Conservation (phyloP, 2,888 invertebrate species). For the Drosophila rellima region DNA sequence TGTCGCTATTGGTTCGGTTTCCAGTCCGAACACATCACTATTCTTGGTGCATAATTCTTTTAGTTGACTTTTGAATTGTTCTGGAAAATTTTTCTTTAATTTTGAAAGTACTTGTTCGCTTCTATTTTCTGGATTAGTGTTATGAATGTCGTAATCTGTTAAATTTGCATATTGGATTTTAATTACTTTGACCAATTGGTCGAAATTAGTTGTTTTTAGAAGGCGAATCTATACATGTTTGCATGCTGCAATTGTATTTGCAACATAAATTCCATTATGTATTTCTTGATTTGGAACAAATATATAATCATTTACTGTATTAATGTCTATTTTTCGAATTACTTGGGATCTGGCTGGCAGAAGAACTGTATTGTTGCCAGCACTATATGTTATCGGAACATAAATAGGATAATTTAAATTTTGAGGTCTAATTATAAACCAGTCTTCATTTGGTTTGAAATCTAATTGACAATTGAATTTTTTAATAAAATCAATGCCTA, state of each 20-base stretch:
- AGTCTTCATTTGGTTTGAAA: not conserved
- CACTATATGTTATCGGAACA: slow-evolving; percentile 5
- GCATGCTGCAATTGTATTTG: not conserved
- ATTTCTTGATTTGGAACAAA: slow-evolving; percentile 5
- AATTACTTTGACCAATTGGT: slow-evolving; percentile 1
- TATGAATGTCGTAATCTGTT: not conserved
- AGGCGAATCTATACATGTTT: not conserved
- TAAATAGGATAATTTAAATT: slow-evolving; percentile 4
- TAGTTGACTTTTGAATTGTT: too few relatives aligned
- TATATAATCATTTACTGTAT: not conserved
- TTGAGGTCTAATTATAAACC: not conserved
- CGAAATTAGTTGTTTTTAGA: slow-evolving; percentile 3
- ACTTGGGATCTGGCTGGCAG: slow-evolving; percentile 8
- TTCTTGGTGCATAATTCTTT: too few relatives aligned
- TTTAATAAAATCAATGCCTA: slow-evolving; percentile 3
- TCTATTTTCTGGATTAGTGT: not conserved
- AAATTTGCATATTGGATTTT: not conserved
- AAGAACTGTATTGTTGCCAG: slow-evolving; percentile 10
- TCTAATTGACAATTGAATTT: not conserved
- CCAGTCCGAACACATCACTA: too few relatives aligned
- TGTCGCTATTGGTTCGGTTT: too few relatives aligned
- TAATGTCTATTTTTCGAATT: slow-evolving; percentile 2
- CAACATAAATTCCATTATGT: slow-evolving; percentile 5
- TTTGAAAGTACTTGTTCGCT: too few relatives aligned
- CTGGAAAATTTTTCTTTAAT: too few relatives aligned